Evolutionary conservation across 2,113 vertebrate genomes (phyloP).

Genomic region (Tautogolabrus adspersus): DNA sequence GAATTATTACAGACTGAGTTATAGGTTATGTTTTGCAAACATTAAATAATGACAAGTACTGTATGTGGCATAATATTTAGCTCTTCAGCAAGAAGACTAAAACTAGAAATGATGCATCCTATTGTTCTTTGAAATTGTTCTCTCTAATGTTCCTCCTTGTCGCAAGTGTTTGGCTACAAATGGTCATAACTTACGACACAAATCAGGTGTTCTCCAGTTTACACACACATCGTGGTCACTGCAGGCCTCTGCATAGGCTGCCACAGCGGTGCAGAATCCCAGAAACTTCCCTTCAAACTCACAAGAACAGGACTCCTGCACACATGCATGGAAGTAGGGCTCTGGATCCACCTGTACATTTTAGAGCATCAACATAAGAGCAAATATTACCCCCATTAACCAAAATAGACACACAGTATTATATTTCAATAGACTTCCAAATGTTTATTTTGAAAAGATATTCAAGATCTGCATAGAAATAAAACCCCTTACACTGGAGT

Average conservation of each 20-base stretch:
- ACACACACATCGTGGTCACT: constrained; percentile 82
- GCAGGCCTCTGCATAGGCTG: constrained; percentile 88
- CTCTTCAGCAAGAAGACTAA: background rate
- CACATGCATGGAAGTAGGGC: constrained; percentile 84
- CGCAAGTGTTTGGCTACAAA: no score
- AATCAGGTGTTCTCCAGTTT: constrained; percentile 87
- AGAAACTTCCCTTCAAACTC: constrained; percentile 88
- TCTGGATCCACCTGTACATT: constrained; percentile 84
- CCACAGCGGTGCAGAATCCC: constrained; percentile 89
- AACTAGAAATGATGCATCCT: background rate
- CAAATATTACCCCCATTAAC: background rate
- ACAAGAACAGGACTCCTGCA: constrained; percentile 88
- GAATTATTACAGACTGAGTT: background rate
- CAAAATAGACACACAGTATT: background rate
- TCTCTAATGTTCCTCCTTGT: no score
- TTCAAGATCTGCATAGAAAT: background rate
- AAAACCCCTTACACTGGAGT: background rate
- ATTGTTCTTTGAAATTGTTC: no score
- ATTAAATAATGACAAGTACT: background rate
- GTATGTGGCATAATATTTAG: background rate
- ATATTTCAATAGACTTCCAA: background rate
- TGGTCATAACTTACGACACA: constrained; percentile 85
- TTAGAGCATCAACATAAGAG: background rate
- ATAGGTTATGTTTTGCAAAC: background rate
- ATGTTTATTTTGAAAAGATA: background rate